phyloP scores from a whole-genome alignment of 2,888 invertebrate genomes.

The Alitta virens region DNA sequence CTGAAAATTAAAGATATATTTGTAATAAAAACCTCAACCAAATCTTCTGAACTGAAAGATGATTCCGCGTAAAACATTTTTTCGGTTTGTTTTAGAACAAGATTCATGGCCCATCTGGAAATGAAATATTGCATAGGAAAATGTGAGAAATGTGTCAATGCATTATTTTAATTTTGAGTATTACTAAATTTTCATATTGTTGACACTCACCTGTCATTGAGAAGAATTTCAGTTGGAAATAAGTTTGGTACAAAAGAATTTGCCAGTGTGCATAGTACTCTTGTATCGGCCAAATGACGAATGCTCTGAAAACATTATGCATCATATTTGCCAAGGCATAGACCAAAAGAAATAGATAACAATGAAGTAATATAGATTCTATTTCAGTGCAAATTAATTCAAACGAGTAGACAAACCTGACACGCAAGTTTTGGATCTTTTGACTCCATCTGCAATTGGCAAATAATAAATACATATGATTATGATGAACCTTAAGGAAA shows the following conservation, averaged over 20 bases:
- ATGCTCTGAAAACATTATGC: slow-evolving; percentile 37
- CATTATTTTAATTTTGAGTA: no score
- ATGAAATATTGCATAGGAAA: not conserved
- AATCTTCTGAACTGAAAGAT: slow-evolving; percentile 52
- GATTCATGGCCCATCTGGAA: slow-evolving; percentile 52
- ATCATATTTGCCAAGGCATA: no score
- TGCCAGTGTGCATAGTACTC: slow-evolving; percentile 53
- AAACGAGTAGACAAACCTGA: not conserved
- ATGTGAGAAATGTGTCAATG: no score
- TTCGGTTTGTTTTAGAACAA: slow-evolving; percentile 47
- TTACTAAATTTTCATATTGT: not conserved
- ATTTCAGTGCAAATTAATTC: not conserved
- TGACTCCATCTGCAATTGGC: no score
- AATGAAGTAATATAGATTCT: no score
- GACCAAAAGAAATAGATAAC: no score
- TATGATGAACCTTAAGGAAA: no score
- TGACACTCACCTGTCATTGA: slow-evolving; percentile 52
- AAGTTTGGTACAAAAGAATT: slow-evolving; percentile 55
- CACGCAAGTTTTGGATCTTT: not conserved
- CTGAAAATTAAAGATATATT: no score
- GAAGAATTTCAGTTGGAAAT: slow-evolving; percentile 52
- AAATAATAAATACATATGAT: no score
- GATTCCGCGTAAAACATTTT: slow-evolving; percentile 52
- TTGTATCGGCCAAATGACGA: slow-evolving; percentile 52
- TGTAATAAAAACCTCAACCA: no score